A percentile compares a stretch with the other conserved stretches of the same genome.
These are phyloP conservation scores for Pseudomyrmex cubaensis DNA, from an alignment of 1,140 invertebrate genomes.

Conservation along the genomic window DNA sequence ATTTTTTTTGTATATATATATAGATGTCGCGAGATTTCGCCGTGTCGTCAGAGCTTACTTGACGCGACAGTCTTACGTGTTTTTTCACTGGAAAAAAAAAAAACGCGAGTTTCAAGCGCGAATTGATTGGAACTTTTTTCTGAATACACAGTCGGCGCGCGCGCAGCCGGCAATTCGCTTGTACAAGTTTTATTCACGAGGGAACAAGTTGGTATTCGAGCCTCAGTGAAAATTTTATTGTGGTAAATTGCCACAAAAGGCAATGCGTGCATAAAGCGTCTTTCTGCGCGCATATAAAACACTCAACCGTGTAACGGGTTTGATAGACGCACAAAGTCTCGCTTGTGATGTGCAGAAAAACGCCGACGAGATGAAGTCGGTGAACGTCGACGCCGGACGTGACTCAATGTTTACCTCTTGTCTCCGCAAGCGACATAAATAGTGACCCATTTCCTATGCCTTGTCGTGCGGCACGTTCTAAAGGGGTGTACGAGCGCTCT, in stretches of 20 bases:
- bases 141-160: not conserved
- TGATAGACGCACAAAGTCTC: not conserved
- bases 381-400: conserved; percentile 38
- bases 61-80: not conserved
- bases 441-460: conserved; percentile 60
- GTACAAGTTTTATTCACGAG: conserved; percentile 14
- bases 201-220: not conserved
- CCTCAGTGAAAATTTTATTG: conserved; percentile 33
- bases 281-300: conserved; percentile 7
- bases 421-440: conserved; percentile 70
- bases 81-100: not conserved
- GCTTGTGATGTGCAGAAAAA: conserved; percentile 32
- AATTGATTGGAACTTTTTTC: conserved; percentile 37
- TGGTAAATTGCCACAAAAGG: conserved; percentile 32
- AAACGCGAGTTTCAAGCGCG: not conserved
- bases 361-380: conserved; percentile 18
- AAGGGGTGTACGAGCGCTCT: conserved; percentile 46
- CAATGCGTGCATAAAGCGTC: conserved; percentile 3
- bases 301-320: conserved; percentile 7
- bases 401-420: conserved; percentile 58
- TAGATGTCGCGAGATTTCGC: not conserved
- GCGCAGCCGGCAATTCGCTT: conserved; percentile 35
- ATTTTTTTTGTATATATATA: conserved; percentile 48
- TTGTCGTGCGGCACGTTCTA: conserved; percentile 15
- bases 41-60: too few relatives aligned